Evolutionary conservation across 2,113 vertebrate genomes (phyloP).

Genomic region (Apodemus sylvaticus): DNA sequence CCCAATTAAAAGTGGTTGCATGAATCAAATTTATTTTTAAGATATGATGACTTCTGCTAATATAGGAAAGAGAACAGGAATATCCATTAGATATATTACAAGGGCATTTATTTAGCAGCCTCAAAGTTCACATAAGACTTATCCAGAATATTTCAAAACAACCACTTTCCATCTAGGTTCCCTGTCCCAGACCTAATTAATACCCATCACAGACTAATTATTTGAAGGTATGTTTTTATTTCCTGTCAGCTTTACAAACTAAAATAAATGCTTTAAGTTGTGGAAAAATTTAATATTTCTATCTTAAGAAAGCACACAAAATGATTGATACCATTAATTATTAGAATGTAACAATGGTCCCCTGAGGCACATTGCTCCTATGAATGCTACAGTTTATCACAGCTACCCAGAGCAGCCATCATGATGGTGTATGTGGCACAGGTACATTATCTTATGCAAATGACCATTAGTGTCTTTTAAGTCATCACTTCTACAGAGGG

Average conservation of each 20-base stretch:
- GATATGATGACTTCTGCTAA: neutral
- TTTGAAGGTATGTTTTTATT: neutral
- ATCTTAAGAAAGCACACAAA: constrained; percentile 49
- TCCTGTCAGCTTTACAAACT: constrained; percentile 36
- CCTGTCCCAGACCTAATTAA: neutral
- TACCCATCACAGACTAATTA: neutral
- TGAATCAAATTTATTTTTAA: neutral
- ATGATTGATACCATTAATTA: constrained; percentile 58
- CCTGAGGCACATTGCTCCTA: neutral
- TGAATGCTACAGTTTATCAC: constrained; percentile 30
- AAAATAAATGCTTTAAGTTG: constrained; percentile 42
- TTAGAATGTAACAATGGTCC: neutral
- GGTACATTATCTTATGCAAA: constrained; percentile 65
- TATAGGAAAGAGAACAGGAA: neutral
- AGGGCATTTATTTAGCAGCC: neutral
- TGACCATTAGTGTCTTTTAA: constrained; percentile 12
- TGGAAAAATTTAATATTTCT: constrained; percentile 54
- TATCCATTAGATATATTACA: neutral
- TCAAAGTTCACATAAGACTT: neutral
- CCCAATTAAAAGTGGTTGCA: neutral
- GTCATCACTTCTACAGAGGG: neutral
- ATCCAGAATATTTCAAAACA: neutral
- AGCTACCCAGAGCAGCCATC: neutral
- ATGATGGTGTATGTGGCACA: neutral
- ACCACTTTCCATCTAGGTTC: neutral